phyloP scores from a whole-genome alignment of 2,113 vertebrate species.

The Delphinus delphis region DNA sequence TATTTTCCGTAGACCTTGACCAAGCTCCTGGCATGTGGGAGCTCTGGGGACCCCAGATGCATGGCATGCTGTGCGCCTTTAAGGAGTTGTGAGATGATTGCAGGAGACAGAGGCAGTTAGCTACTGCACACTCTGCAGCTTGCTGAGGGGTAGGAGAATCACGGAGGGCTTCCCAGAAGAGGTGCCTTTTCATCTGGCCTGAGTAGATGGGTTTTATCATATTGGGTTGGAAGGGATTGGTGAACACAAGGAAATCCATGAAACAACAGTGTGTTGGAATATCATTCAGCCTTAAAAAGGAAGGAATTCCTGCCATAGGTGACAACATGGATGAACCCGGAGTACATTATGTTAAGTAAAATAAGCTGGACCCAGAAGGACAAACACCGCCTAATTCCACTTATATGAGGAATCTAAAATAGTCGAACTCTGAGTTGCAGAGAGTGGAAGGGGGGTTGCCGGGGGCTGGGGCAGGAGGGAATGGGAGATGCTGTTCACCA shows the following conservation, averaged over 20 bases:
- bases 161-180: not conserved
- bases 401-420: not conserved
- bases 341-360: not conserved
- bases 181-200: not conserved
- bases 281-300: not conserved
- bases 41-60: not conserved
- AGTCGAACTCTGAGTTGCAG: not conserved
- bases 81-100: not conserved
- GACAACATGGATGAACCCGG: not conserved
- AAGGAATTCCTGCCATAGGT: not conserved
- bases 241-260: not conserved
- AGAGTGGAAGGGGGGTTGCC: not conserved
- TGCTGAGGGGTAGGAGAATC: not conserved
- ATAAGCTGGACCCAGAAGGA: not conserved
- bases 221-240: not conserved
- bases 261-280: not conserved
- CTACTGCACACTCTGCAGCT: not conserved
- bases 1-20: not conserved
- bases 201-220: not conserved
- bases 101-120: not conserved
- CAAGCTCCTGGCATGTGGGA: rapidly evolving
- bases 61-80: not conserved
- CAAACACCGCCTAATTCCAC: rapidly evolving
- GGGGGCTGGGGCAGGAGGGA: not conserved
- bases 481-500: not conserved